phyloP scores from a whole-genome alignment of 2,797 vertebrate genomes.

The Ptychadena robeensis region DNA sequence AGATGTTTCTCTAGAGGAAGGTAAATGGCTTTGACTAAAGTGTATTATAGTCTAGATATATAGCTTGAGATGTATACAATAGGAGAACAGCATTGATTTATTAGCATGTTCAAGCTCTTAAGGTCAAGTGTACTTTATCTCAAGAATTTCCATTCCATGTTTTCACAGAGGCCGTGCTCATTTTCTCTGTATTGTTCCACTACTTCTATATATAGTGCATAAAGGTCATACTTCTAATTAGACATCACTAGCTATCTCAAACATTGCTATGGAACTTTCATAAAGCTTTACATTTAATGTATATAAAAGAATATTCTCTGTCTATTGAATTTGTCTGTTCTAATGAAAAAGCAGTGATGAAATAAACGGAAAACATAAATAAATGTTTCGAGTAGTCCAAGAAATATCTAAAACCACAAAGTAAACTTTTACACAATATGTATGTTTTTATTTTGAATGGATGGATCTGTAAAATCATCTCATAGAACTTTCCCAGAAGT shows the following conservation, averaged over 20 bases:
- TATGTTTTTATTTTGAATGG: neutral
- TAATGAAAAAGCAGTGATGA: neutral
- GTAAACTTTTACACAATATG: neutral
- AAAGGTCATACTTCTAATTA: conserved; percentile 35
- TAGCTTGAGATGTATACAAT: conserved; percentile 29
- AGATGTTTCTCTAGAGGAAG: neutral
- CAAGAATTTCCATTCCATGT: conserved; percentile 29
- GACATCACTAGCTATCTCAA: neutral
- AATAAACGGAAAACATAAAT: neutral
- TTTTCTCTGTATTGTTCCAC: conserved; percentile 29
- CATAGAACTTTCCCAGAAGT: neutral
- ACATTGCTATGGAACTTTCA: neutral
- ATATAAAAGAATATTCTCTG: neutral
- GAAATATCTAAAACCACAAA: neutral
- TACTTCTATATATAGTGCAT: conserved; percentile 22
- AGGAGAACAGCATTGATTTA: conserved; percentile 30
- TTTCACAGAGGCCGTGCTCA: conserved; percentile 14
- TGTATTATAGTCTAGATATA: neutral
- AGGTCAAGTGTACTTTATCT: conserved; percentile 45
- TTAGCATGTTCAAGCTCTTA: conserved; percentile 40
- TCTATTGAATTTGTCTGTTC: neutral
- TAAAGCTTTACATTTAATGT: neutral
- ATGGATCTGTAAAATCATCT: neutral
- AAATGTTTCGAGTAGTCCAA: neutral
- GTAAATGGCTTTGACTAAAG: conserved; percentile 19